Conservation (phyloP, 1,140 invertebrate species). For the Nautilus pompilius region DNA sequence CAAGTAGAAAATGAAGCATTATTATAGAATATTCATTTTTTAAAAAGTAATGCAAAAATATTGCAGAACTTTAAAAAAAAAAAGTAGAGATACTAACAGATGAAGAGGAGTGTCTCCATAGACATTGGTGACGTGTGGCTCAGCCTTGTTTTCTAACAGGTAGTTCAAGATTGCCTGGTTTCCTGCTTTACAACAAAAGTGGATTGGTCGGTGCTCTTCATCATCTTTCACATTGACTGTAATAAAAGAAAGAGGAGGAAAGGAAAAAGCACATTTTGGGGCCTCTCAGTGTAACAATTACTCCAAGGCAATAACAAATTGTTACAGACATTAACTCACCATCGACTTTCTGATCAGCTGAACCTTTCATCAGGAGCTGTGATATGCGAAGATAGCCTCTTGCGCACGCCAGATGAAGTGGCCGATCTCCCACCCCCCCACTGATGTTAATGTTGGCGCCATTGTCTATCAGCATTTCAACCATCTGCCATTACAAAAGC, state of each 20-base stretch:
- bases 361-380: slow-evolving; percentile 51
- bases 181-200: slow-evolving; percentile 58
- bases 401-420: slow-evolving; percentile 56
- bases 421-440: slow-evolving; percentile 57
- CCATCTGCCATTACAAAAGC: no score
- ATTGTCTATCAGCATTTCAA: slow-evolving; percentile 48
- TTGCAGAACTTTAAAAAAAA: no score
- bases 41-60: no score
- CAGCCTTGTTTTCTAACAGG: slow-evolving; percentile 48
- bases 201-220: slow-evolving; percentile 56
- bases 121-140: slow-evolving; percentile 51
- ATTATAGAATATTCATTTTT: no score
- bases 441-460: slow-evolving; percentile 56
- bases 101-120: slow-evolving; percentile 59
- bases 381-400: slow-evolving; percentile 53
- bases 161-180: slow-evolving; percentile 53
- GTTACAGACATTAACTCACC: slow-evolving; percentile 24
- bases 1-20: no score
- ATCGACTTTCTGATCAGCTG: slow-evolving; percentile 43
- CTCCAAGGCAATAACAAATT: background rate
- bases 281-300: background rate
- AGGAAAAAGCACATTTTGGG: no score
- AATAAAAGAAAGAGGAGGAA: slow-evolving; percentile 10
- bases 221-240: slow-evolving; percentile 54
- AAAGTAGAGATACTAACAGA: slow-evolving; percentile 48